These are phyloP conservation scores for Eupithecia abbreviata DNA, from an alignment of 2,888 invertebrate genomes.

Conservation along the genomic window DNA sequence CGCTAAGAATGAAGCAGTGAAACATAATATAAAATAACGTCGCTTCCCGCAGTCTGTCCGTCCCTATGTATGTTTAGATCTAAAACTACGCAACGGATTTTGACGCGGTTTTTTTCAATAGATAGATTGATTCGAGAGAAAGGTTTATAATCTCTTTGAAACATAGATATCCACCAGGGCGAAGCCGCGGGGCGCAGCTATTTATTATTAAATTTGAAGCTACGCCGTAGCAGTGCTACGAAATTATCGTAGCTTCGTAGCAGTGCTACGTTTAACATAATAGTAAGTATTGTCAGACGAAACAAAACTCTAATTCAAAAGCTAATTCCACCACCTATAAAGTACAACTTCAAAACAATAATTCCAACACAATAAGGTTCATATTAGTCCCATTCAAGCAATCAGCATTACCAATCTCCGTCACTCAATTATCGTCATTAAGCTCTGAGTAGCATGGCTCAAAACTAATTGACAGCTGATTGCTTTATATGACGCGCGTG, in stretches of 20 bases:
- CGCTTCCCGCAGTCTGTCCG: too few relatives aligned
- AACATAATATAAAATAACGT: too few relatives aligned
- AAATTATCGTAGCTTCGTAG: background rate
- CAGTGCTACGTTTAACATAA: background rate
- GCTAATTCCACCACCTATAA: background rate
- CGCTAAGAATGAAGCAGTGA: too few relatives aligned
- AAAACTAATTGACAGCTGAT: constrained; percentile 52
- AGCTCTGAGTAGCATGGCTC: constrained; percentile 42
- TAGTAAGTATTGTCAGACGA: background rate
- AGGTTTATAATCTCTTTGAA: too few relatives aligned
- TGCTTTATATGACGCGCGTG: constrained; percentile 53
- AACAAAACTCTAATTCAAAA: background rate
- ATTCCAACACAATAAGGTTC: constrained; percentile 63
- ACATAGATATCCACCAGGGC: too few relatives aligned
- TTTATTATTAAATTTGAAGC: too few relatives aligned
- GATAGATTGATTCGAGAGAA: too few relatives aligned
- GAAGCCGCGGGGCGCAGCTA: too few relatives aligned
- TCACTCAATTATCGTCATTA: constrained; percentile 55
- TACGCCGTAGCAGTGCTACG: background rate
- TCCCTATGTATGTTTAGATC: too few relatives aligned
- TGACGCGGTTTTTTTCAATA: too few relatives aligned
- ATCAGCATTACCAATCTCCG: constrained; percentile 39
- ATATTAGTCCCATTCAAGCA: constrained; percentile 56
- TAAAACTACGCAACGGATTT: too few relatives aligned
- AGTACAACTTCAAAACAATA: constrained; percentile 35